Evolutionary conservation across 2,113 vertebrate species (phyloP).

Genomic region (Erythrolamprus reginae): DNA sequence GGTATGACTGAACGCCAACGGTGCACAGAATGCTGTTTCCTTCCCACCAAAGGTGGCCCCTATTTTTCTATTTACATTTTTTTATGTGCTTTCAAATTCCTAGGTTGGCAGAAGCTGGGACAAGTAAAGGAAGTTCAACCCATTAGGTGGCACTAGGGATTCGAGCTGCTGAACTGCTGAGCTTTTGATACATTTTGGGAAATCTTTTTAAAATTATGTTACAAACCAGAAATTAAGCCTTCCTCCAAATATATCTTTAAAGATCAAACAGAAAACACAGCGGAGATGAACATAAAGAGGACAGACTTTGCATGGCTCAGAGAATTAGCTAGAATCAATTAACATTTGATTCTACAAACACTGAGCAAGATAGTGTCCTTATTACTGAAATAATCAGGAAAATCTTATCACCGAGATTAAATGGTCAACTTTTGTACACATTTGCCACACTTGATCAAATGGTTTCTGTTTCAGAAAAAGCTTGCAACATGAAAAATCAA

Average conservation of each 20-base stretch:
- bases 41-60: no score
- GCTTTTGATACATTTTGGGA: no score
- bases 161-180: no score
- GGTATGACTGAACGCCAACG: no score
- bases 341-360: not conserved
- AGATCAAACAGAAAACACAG: not conserved
- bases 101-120: no score
- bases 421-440: slow-evolving; percentile 19
- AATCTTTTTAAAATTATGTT: not conserved
- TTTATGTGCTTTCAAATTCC: no score
- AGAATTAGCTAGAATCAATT: not conserved
- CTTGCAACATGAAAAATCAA: not conserved
- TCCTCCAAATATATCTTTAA: not conserved
- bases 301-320: not conserved
- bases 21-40: no score
- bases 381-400: not conserved
- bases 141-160: no score
- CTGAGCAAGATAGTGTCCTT: not conserved
- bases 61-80: no score
- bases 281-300: not conserved
- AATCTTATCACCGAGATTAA: not conserved
- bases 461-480: slow-evolving; percentile 17
- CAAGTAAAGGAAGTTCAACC: no score
- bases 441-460: not conserved
- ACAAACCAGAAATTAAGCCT: not conserved